Conservation (phyloP, 1,140 invertebrate genomes). For the Papilio helenus region DNA sequence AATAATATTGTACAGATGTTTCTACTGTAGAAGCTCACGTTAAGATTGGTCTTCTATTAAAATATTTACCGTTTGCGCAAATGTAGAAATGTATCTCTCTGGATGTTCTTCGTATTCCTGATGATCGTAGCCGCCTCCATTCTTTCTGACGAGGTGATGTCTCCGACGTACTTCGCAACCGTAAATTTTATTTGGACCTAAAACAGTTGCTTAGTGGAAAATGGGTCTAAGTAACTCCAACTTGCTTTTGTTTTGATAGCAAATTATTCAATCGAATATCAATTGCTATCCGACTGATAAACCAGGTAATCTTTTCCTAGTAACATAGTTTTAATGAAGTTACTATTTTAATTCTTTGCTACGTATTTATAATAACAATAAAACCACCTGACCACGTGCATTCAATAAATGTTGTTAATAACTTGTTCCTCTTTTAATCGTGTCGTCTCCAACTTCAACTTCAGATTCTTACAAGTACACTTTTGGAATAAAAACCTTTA, state of each 20-base stretch:
- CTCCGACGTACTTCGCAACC: constrained; percentile 96
- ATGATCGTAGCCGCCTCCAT: constrained; percentile 94
- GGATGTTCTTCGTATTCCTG: constrained; percentile 97
- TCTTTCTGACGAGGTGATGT: constrained; percentile 96
- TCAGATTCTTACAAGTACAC: not conserved
- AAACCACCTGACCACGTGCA: not conserved
- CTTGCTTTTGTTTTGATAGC: not conserved
- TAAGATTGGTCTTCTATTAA: not conserved
- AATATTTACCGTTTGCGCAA: constrained; percentile 92
- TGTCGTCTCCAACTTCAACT: no score
- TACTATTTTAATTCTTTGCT: not conserved
- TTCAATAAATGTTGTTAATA: no score
- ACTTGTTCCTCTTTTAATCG: no score
- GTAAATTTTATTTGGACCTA: constrained; percentile 96
- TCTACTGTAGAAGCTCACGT: no score
- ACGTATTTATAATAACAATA: not conserved
- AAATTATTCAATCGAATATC: not conserved
- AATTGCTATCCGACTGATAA: not conserved
- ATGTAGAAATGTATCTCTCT: constrained; percentile 97
- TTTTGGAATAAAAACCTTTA: not conserved
- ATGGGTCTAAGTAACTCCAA: not conserved
- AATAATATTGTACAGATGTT: no score
- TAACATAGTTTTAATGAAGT: not conserved
- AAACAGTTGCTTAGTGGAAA: constrained; percentile 7
- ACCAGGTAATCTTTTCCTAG: not conserved